These are phyloP conservation scores for Dasypolia templi DNA, from an alignment of 2,888 invertebrate species.

Conservation along the genomic window DNA sequence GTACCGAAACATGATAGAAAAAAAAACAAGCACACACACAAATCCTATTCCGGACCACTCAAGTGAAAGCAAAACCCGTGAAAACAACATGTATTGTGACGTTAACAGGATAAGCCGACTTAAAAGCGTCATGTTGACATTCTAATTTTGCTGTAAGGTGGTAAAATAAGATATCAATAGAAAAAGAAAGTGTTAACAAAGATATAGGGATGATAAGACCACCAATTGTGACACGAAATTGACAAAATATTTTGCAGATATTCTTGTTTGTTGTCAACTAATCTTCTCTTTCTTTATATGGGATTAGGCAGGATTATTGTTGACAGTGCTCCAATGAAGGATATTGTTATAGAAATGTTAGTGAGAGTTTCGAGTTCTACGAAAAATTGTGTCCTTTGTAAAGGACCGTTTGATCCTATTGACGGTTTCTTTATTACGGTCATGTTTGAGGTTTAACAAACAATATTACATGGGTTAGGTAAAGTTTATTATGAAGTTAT, in stretches of 20 bases:
- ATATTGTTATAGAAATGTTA: constrained; percentile 60
- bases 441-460: constrained; percentile 11
- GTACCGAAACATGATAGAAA: constrained; percentile 26
- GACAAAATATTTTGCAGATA: constrained; percentile 87
- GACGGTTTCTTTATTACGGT: constrained; percentile 6
- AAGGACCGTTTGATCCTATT: constrained; percentile 46
- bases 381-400: constrained; percentile 38
- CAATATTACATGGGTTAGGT: background rate
- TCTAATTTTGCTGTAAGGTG: constrained; percentile 75
- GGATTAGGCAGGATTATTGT: constrained; percentile 74
- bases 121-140: constrained; percentile 85
- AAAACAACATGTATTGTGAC: constrained; percentile 76
- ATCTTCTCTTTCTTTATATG: constrained; percentile 73
- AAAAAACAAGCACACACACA: constrained; percentile 37
- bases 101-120: constrained; percentile 74
- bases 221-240: constrained; percentile 86
- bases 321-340: constrained; percentile 63
- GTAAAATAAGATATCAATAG: constrained; percentile 67
- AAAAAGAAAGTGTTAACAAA: constrained; percentile 81
- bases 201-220: constrained; percentile 79
- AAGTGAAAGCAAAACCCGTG: constrained; percentile 74
- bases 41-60: constrained; percentile 56
- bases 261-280: constrained; percentile 76
- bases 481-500: background rate
- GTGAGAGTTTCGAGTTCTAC: constrained; percentile 68